Base-by-base conservation (phyloP, 2,797 vertebrate species). In the Phaenicophaeus curvirostris region DNA sequence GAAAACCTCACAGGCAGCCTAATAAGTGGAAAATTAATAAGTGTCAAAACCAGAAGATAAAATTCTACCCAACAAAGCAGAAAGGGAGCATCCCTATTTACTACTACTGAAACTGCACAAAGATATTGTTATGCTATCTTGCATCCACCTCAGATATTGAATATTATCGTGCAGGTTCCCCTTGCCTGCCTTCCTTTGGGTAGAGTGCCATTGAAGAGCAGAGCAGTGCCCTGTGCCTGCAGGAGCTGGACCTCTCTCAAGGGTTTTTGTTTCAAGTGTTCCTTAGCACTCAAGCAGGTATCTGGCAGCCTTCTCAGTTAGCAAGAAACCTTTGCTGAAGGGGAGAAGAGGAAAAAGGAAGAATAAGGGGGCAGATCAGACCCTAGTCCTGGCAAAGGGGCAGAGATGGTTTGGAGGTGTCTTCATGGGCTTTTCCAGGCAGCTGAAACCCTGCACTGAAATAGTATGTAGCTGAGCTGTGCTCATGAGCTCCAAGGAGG, bases 21-120 rank as follows among this genome's bases (percentile, higher is more conserved):
- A 94, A 67, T 91, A 92, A 88, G 55, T 75, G 66, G 53, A 74
- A 92, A 91, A 79, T 76, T 83, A 91, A 8, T 63, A 67, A 87
- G n/a, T 85, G 65, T 65, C 75, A 85, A 95, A 83, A 61, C 2
- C 24, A 63, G 30, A 80, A 58, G 68, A 93, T 55, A 69, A 86
- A 89, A 92, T 78, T 89, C 51, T 51, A 74, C 35, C 20, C 51
- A 86, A 69, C 20, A 78, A 87, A 96, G 78, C 50, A 89, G 51
- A 94, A 95, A 93, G 5, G 39, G 41, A 63, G 4, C 7, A 13
- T 16, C 42, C 23, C 2, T 81, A 9, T 63, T 85, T 71, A 48
- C 84, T 67, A 61, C 46, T 54, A 15, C 46, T 67, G 65, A 68
- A 92, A 39, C 24, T 27, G 5, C 25, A 51, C 17, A 33, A 76